Percentiles rank a stretch among this genome's conserved stretches.
These are phyloP conservation scores for Lumbricus terrestris DNA, from an alignment of 2,888 invertebrate genomes.

Conservation along the genomic window DNA sequence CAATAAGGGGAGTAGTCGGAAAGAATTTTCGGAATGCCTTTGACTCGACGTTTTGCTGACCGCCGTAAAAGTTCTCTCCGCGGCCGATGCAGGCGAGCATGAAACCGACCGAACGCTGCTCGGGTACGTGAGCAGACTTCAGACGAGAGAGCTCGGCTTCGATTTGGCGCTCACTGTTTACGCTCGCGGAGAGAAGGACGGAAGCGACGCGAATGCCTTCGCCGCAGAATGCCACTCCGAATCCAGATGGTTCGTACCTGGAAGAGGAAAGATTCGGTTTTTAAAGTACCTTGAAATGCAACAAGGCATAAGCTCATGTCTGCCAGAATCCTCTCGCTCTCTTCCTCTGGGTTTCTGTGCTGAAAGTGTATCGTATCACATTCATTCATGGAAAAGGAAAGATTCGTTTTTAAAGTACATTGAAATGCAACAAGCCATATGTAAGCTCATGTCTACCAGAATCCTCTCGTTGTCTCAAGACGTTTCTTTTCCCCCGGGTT, in stretches of 20 bases:
- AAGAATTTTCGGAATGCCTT: constrained; percentile 57
- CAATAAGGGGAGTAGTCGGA: constrained; percentile 60
- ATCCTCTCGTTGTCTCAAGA: too few relatives aligned
- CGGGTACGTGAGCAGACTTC: constrained; percentile 27
- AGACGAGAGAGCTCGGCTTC: constrained; percentile 26
- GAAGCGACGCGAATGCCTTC: constrained; percentile 34
- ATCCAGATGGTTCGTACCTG: constrained; percentile 16
- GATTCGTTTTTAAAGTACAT: background rate
- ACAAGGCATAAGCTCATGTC: too few relatives aligned
- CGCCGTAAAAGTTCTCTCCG: constrained; percentile 49
- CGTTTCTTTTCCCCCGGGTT: too few relatives aligned
- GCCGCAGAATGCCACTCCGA: constrained; percentile 37
- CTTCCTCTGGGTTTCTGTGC: too few relatives aligned
- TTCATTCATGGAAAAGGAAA: constrained; percentile 5
- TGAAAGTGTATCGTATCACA: too few relatives aligned
- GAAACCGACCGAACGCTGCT: constrained; percentile 40
- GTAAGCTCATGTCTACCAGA: too few relatives aligned
- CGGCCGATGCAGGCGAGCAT: constrained; percentile 62
- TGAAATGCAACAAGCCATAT: background rate
- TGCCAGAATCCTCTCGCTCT: too few relatives aligned
- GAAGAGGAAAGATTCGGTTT: background rate
- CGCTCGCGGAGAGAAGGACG: constrained; percentile 23
- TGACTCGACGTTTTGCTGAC: constrained; percentile 57
- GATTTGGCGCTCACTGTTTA: constrained; percentile 24
- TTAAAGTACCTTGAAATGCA: too few relatives aligned